These are phyloP conservation scores for Gambusia affinis DNA, from an alignment of 2,113 vertebrate species.

Conservation along the genomic window DNA sequence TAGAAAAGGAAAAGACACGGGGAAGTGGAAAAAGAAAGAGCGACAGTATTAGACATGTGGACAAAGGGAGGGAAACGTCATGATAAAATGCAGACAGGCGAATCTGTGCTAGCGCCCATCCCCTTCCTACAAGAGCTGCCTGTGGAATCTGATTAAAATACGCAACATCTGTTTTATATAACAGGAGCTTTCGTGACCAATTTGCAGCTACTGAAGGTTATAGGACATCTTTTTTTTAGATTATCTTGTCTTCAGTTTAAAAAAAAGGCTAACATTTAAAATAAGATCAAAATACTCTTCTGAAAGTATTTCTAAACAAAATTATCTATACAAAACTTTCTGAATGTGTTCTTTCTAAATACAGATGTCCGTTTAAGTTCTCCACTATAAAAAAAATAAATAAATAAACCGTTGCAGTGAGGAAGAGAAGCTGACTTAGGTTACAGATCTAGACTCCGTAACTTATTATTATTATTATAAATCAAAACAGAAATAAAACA, in stretches of 20 bases:
- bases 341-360: constrained; percentile 1
- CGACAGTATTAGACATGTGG: constrained; percentile 63
- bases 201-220: constrained; percentile 59
- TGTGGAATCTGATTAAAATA: constrained; percentile 38
- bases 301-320: constrained; percentile 2
- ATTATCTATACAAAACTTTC: neutral
- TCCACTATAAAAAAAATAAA: neutral
- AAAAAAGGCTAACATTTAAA: constrained; percentile 3
- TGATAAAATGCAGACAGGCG: constrained; percentile 62
- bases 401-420: constrained; percentile 11
- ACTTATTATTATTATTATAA: constrained; percentile 26
- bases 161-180: constrained; percentile 31
- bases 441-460: constrained; percentile 37
- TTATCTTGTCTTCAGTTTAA: constrained; percentile 11
- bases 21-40: constrained; percentile 50
- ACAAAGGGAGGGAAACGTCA: constrained; percentile 35
- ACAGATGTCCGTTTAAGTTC: constrained; percentile 25
- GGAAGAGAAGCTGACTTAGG: constrained; percentile 40
- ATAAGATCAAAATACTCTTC: neutral
- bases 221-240: constrained; percentile 9
- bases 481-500: constrained; percentile 50
- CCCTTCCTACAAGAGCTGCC: constrained; percentile 57
- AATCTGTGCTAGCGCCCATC: constrained; percentile 59
- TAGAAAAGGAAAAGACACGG: constrained; percentile 55
- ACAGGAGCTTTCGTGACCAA: constrained; percentile 51